A percentile compares a stretch with the other conserved stretches of the same genome.
Conservation (phyloP, 2,888 invertebrate genomes). For the Dione juno region DNA sequence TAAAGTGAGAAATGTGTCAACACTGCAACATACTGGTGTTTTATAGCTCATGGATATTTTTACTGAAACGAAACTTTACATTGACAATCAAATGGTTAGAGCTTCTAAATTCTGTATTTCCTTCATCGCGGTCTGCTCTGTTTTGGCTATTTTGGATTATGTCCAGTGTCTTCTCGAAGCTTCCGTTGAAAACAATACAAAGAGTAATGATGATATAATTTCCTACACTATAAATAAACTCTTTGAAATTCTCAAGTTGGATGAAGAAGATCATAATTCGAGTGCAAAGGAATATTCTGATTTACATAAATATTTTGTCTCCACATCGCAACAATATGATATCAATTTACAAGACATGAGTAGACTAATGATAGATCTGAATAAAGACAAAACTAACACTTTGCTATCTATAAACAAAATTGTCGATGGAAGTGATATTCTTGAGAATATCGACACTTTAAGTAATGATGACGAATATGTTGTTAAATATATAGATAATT, state of each 20-base stretch:
- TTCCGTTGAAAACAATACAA: conserved; percentile 51
- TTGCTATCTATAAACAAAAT: conserved; percentile 59
- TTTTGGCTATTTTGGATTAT: conserved; percentile 19
- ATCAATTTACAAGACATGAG: conserved; percentile 56
- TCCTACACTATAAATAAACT: conserved; percentile 57
- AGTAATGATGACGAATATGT: conserved; percentile 46
- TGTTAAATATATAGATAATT: conserved; percentile 50
- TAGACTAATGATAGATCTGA: conserved; percentile 51
- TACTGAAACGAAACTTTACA: neutral
- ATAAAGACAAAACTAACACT: conserved; percentile 54
- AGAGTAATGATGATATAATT: conserved; percentile 52
- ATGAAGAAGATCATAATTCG: conserved; percentile 47
- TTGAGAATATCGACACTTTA: conserved; percentile 41
- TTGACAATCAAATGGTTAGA: neutral
- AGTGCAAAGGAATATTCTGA: conserved; percentile 55
- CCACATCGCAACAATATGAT: conserved; percentile 57
- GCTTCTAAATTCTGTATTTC: neutral
- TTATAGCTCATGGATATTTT: neutral
- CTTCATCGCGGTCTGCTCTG: conserved; percentile 6
- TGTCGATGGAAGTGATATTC: conserved; percentile 53
- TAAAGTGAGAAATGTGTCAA: neutral
- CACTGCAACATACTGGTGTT: neutral
- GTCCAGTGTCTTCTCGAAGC: conserved; percentile 49
- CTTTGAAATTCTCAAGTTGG: conserved; percentile 56
- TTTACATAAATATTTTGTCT: conserved; percentile 61